Conservation (phyloP, 2,113 vertebrate genomes). For the Xerus inauris region DNA sequence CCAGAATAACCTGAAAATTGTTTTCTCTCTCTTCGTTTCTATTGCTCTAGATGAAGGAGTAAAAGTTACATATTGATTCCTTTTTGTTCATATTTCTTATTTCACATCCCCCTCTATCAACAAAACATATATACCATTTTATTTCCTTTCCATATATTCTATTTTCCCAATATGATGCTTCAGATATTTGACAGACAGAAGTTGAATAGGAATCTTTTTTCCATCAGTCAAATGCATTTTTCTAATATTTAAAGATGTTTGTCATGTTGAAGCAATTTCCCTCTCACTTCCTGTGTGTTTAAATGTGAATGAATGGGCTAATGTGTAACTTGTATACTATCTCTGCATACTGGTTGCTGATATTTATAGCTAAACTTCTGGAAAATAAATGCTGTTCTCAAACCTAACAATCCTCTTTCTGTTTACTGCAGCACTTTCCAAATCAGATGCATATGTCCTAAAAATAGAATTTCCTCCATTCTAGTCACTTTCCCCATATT, state of each 20-base stretch:
- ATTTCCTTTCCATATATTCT: neutral
- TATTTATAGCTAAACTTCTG: conserved; percentile 58
- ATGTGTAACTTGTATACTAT: conserved; percentile 32
- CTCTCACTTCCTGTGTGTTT: conserved; percentile 53
- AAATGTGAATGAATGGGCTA: conserved; percentile 57
- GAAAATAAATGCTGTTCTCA: conserved; percentile 26
- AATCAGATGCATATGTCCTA: neutral
- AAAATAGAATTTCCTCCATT: conserved; percentile 64
- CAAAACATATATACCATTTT: neutral
- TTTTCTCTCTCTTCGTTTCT: conserved; percentile 11
- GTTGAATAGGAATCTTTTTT: neutral
- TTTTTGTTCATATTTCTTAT: neutral
- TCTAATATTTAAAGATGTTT: conserved; percentile 1
- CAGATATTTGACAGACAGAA: conserved; percentile 41
- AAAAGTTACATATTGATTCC: neutral
- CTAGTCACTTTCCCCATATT: neutral
- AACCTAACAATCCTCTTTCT: conserved; percentile 55
- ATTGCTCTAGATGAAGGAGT: neutral
- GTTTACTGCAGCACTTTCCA: conserved; percentile 24
- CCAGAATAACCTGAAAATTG: neutral
- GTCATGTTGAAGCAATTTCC: conserved; percentile 34
- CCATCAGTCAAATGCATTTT: conserved; percentile 24
- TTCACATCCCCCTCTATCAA: neutral
- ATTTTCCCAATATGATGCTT: neutral
- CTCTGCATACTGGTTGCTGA: neutral